phyloP scores from a whole-genome alignment of 2,113 vertebrate genomes.

The Cranoglanis bouderius region DNA sequence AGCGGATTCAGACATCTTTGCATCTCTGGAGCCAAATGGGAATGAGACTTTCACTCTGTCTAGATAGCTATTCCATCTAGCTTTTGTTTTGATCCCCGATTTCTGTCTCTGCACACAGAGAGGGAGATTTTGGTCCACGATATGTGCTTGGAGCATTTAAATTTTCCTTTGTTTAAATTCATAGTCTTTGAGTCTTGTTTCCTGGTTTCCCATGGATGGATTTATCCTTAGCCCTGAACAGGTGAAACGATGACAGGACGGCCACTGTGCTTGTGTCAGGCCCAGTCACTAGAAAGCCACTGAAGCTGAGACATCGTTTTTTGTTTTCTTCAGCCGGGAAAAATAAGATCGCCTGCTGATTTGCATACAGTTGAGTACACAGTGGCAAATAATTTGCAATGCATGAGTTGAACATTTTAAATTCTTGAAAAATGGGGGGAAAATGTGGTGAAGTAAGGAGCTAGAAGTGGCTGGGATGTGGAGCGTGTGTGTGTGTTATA shows the following conservation, averaged over 20 bases:
- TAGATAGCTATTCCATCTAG: not conserved
- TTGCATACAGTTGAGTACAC: not conserved
- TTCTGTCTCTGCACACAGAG: conserved; percentile 9
- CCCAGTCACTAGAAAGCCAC: not conserved
- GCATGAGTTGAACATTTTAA: not conserved
- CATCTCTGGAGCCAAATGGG: not conserved
- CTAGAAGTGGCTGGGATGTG: not conserved
- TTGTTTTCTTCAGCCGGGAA: not conserved
- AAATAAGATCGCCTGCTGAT: not conserved
- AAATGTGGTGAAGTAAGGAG: not conserved
- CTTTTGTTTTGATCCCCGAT: not conserved
- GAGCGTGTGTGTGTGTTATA: not conserved
- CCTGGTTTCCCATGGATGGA: not conserved
- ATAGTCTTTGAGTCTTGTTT: not conserved
- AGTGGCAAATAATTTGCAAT: not conserved
- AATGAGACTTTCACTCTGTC: not conserved
- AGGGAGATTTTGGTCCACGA: not conserved
- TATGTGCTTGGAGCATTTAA: not conserved
- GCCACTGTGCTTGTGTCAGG: not conserved
- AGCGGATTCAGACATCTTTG: not conserved
- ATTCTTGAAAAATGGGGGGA: not conserved
- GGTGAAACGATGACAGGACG: not conserved
- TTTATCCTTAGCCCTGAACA: not conserved
- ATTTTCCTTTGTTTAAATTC: conserved; percentile 12
- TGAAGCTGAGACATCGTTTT: not conserved